Evolutionary conservation across 2,113 vertebrate genomes (phyloP).

Genomic region (Cinclus cinclus): DNA sequence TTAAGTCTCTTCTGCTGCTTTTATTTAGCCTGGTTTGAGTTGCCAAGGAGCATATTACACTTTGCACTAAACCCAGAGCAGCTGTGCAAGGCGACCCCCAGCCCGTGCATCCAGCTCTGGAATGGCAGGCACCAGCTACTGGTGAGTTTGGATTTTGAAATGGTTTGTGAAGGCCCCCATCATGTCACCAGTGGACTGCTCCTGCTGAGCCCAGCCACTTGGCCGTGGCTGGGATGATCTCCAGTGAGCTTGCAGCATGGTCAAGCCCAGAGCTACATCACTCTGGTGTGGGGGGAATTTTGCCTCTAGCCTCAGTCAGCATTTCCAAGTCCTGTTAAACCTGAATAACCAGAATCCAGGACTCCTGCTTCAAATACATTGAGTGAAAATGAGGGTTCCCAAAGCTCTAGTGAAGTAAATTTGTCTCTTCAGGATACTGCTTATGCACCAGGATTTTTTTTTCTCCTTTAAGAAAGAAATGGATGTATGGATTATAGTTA

Average conservation of each 20-base stretch:
- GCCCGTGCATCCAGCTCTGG: neutral
- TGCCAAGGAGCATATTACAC: neutral
- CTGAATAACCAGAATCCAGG: conserved; percentile 48
- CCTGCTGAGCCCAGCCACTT: neutral
- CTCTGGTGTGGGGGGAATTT: neutral
- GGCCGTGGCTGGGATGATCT: neutral
- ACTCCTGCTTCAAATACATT: neutral
- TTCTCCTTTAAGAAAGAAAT: neutral
- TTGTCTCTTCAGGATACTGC: neutral
- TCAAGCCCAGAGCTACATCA: neutral
- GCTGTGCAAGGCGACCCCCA: neutral
- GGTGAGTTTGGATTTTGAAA: neutral
- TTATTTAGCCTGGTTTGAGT: neutral
- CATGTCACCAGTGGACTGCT: rapidly evolving
- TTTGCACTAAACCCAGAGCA: neutral
- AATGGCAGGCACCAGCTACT: neutral
- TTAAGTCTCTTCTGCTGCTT: neutral
- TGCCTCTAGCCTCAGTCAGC: conserved; percentile 3
- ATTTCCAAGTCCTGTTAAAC: conserved; percentile 24
- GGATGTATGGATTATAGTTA: neutral
- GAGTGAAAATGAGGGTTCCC: neutral
- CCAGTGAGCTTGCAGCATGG: neutral
- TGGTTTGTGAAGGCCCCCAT: neutral
- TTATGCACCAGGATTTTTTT: neutral
- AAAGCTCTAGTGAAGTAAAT: neutral